These are phyloP conservation scores for Anagrus nilaparvatae DNA, from an alignment of 1,140 invertebrate species.

Conservation along the genomic window DNA sequence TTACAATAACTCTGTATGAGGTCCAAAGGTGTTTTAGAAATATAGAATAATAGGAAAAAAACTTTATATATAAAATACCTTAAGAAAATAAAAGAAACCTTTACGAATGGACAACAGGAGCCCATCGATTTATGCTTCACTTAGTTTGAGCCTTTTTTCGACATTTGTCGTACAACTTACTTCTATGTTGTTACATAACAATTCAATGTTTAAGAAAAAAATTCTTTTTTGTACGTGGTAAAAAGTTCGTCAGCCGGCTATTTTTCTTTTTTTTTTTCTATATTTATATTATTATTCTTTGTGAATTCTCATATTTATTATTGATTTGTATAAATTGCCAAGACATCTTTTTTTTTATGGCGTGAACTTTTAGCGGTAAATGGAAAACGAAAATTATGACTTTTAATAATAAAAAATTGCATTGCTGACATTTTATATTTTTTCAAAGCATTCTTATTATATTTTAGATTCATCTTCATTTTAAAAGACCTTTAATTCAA, in stretches of 20 bases:
- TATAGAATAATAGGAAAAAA: conserved; percentile 26
- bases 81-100: conserved; percentile 19
- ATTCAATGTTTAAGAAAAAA: conserved; percentile 23
- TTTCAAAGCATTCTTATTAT: not conserved
- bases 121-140: conserved; percentile 39
- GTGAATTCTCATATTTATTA: conserved; percentile 1
- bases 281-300: not conserved
- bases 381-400: conserved; percentile 7
- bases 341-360: conserved; percentile 4
- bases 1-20: conserved; percentile 39
- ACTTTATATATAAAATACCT: conserved; percentile 8
- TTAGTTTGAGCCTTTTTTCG: conserved; percentile 36
- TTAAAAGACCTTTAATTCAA: not conserved
- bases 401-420: not conserved
- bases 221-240: conserved; percentile 13
- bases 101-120: conserved; percentile 16
- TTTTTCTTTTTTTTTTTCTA: not conserved
- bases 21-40: conserved; percentile 36
- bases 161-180: conserved; percentile 42
- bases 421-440: conserved; percentile 4
- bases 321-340: conserved; percentile 7
- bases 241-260: not conserved
- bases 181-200: conserved; percentile 40
- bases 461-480: not conserved
- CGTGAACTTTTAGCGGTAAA: conserved; percentile 14